Base-by-base conservation (phyloP, 2,797 vertebrate species). In the Buceros bicornis region DNA sequence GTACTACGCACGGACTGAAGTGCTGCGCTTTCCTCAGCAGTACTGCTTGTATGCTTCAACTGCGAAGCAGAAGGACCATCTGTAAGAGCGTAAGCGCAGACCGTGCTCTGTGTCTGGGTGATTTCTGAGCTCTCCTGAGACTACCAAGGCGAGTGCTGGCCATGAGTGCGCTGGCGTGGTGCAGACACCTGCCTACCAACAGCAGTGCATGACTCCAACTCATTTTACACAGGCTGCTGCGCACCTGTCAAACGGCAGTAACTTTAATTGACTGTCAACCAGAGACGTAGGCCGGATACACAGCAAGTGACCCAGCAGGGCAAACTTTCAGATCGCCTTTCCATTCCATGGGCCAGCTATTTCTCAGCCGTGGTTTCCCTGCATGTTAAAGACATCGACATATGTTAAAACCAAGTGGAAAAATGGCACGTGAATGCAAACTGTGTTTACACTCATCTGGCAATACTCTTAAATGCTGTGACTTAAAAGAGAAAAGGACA, bases 241-340 rank as follows among this genome's bases (percentile, higher is more conserved):
- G 45, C 96, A 96, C 96, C 96, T 97, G 96, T 89, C 96, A 91
- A 16, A 80, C 1, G 50, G 95, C 89, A 96, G 61, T 96, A 94
- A 97, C 85, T 96, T 92, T 87, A 89, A 95, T 96, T 96, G 92
- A 90, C 82, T 84, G 66, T 40, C 56, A 47, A 21, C 76, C 70
- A 78, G 90, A 92, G 93, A 45, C 2, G 1, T 40, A 15, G 88
- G 94, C 78, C 17, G 35, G 89, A 95, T 87, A 45, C 62, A 1
- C 50, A 84, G 92, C 58, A 17, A 87, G 58, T 94, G 92, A 96
- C 94, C 92, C 80, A 91, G 94, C 87, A 77, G 91, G 91, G 85
- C 85, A 97, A 97, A 67, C 40, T 77, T 97, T 82, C 85, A 94
- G 90, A 94, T 96, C 92, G 35, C 87, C 91, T 96, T 96, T 96